Evolutionary conservation across 2,888 invertebrate genomes (phyloP), one percentile per base, ranked within the genome.

Genomic region (Cataglyphis rosenhaueri): DNA sequence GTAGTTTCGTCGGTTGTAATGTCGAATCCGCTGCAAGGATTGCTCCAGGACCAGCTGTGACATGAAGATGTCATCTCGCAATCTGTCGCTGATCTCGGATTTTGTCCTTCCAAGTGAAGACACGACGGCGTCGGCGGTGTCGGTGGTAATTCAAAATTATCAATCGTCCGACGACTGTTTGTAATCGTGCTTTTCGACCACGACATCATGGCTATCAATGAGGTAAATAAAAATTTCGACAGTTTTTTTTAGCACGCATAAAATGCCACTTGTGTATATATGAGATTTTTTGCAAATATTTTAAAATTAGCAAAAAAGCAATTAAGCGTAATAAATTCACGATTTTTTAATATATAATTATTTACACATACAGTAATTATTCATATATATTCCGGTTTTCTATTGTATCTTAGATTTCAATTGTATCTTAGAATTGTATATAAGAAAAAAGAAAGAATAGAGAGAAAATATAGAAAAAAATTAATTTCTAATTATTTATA

Each of bases 111-210:
- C 71, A 84, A 21, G n/a, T 87, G 83, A 44, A 83, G 41, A 18
- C 83, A 78, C 9, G 86, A 86, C 2, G 90, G 84, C 1, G 88
- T 90, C 18, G 89, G 84, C 1, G 89, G 86, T 1, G 87, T 91
- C 15, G 90, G 87, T 62, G 91, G 88, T 25, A 88, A 83, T 52
- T 88, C 89, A 29, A 92, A 90, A 62, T 79, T 52, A n/a, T 90
- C 87, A 5, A 62, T 62, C 15, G 41, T 68, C 66, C 70, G 81
- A 71, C 83, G 74, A 29, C 62, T 71, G 35, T 64, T 79, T 3
- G 78, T 48, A 73, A 62, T 44, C 32, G 61, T 38, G 38, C 83
- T 68, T 38, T 82, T 85, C 8, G 68, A 64, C 64, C 86, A 84
- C 44, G 82, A 87, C 89, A 87, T 89, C 12, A 29, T 18, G 38